Base-by-base conservation (phyloP, 2,888 invertebrate species). In the Drosophila engyochracea region DNA sequence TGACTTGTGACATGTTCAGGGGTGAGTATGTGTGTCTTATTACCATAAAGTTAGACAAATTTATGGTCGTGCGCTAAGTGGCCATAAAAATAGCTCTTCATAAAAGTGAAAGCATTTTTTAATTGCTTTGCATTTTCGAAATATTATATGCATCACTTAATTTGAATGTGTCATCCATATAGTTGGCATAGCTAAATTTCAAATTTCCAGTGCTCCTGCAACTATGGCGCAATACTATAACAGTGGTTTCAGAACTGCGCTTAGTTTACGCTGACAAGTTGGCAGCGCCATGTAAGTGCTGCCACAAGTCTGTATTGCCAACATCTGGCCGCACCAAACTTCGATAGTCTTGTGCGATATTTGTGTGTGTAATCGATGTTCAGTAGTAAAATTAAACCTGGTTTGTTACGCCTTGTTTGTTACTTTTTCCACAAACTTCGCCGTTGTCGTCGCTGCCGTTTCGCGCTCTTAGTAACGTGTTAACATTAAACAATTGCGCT, bases 361-460 rank as follows among this genome's bases (percentile, higher is more conserved):
- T 22, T 30, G 14, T 30, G 16, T 25, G 9, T 19, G n/a, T 16
- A 57, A 61, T 74, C 79, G 74, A 28, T 70, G 61, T 60, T 71
- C 78, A 78, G 81, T 79, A 74, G 74, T 79, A 67, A 81, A 77
- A 81, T 79, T 81, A 79, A 79, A 81, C 79, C 82, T 81, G 79
- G 79, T 79, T 79, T 78, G 62, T 59, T 72, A 57, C 68, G 64
- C 64, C 81, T 72, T 81, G 82, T 81, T 74, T 77, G 59, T 63
- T 81, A 55, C 79, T 63, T 61, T 79, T 76, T 51, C 44, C 35
- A 65, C 64, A 69, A 81, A 72, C 60, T 53, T 63, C 57, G 78
- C 52, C 59, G 73, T 70, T 54, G 76, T 63, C 55, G 70, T 63
- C 53, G 70, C 55, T 57, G 69, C 58, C 41, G 68, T 76, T 76